These are phyloP conservation scores for Pseudococcus jackbeardsleyi DNA, from an alignment of 2,888 invertebrate species.

Conservation along the genomic window DNA sequence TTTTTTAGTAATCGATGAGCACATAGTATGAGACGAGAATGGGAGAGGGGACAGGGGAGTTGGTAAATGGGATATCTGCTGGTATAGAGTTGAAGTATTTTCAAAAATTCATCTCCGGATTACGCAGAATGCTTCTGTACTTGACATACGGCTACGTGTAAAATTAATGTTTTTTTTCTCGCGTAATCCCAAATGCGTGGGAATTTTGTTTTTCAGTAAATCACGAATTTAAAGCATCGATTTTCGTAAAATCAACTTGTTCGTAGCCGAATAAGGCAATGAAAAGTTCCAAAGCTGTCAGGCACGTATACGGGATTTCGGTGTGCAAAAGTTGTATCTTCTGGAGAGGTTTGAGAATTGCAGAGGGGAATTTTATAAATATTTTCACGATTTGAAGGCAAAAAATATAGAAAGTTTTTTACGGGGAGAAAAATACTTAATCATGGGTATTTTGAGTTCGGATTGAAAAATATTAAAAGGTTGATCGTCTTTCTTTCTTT, in stretches of 20 bases:
- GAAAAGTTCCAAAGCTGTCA: background rate
- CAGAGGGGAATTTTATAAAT: too few relatives aligned
- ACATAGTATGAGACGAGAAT: background rate
- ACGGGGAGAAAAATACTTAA: too few relatives aligned
- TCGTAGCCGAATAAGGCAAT: background rate
- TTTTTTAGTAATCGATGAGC: background rate
- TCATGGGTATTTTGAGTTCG: too few relatives aligned
- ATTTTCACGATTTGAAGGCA: too few relatives aligned
- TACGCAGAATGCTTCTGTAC: background rate
- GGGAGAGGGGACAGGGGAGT: too few relatives aligned
- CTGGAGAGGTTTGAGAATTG: background rate
- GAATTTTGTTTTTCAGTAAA: constrained; percentile 24
- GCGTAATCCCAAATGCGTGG: background rate
- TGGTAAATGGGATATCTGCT: too few relatives aligned
- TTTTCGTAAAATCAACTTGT: background rate
- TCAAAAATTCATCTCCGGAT: constrained; percentile 4
- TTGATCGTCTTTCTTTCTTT: too few relatives aligned
- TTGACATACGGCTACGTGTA: background rate
- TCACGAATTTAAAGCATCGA: background rate
- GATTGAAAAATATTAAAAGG: too few relatives aligned
- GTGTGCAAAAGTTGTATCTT: background rate
- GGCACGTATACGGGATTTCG: background rate
- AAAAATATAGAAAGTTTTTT: too few relatives aligned
- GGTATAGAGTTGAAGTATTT: background rate
- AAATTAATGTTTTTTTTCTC: constrained; percentile 14